These are phyloP conservation scores for Oreochromis aureus DNA, from an alignment of 2,113 vertebrate genomes.

Conservation along the genomic window DNA sequence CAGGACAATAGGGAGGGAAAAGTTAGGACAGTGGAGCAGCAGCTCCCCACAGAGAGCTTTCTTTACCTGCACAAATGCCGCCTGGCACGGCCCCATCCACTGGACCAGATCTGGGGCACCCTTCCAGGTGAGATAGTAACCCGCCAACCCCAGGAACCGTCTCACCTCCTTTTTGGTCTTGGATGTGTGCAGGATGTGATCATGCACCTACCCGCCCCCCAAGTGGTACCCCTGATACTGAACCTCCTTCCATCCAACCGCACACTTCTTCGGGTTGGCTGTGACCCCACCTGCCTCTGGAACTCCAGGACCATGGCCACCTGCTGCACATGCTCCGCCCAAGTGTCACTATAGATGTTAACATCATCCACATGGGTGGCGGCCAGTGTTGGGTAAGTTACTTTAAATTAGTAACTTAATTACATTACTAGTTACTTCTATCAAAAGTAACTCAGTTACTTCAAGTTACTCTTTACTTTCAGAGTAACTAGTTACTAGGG, in stretches of 20 bases:
- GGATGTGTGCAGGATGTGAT: not conserved
- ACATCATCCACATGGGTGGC: not conserved
- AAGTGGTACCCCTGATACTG: not conserved
- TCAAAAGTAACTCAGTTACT: too few relatives aligned
- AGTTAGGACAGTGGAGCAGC: not conserved
- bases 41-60: not conserved
- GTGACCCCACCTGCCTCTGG: not conserved
- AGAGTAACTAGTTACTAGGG: too few relatives aligned
- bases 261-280: not conserved
- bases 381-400: not conserved
- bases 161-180: not conserved
- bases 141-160: not conserved
- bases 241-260: not conserved
- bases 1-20: not conserved
- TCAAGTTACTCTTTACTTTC: too few relatives aligned
- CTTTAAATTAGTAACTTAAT: too few relatives aligned
- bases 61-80: not conserved
- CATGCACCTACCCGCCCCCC: not conserved
- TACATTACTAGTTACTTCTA: too few relatives aligned
- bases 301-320: not conserved
- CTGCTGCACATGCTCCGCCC: not conserved
- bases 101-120: rapidly evolving
- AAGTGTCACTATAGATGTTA: not conserved
- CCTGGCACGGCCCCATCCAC: rapidly evolving
- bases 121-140: not conserved